Evolutionary conservation across 2,888 invertebrate genomes (phyloP).

Genomic region (Agrenia bidenticulata): DNA sequence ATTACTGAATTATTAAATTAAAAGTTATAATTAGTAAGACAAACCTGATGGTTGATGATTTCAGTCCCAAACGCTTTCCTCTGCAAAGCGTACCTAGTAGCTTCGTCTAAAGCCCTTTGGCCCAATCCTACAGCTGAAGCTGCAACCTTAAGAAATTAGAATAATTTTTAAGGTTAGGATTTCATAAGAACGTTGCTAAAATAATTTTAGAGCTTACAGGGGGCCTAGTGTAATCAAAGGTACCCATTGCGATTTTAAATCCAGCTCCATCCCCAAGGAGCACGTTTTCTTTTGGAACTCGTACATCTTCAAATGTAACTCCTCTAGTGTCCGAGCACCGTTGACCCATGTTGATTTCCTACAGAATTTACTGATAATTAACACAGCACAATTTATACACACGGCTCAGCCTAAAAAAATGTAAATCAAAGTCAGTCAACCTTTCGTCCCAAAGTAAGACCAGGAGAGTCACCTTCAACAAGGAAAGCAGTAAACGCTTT

Average conservation of each 20-base stretch:
- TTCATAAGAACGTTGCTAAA: too few species aligned
- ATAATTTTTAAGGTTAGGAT: too few species aligned
- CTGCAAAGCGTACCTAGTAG: conserved; percentile 85
- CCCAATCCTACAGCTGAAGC: conserved; percentile 88
- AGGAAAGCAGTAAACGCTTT: conserved; percentile 97
- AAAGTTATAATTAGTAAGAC: too few species aligned
- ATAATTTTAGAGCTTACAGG: conserved; percentile 31
- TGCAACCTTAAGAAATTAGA: conserved; percentile 61
- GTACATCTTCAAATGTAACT: conserved; percentile 95
- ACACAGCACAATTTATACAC: too few species aligned
- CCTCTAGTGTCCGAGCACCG: conserved; percentile 92
- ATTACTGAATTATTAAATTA: too few species aligned
- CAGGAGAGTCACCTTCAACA: conserved; percentile 85
- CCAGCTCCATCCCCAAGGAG: conserved; percentile 82
- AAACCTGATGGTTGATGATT: conserved; percentile 69
- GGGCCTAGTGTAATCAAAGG: conserved; percentile 46
- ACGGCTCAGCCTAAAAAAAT: too few species aligned
- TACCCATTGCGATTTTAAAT: conserved; percentile 93
- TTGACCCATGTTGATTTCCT: conserved; percentile 95
- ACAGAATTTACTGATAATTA: too few species aligned
- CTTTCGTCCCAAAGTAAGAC: conserved; percentile 85
- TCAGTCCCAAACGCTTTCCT: conserved; percentile 89
- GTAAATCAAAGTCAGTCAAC: too few species aligned
- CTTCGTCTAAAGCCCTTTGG: conserved; percentile 87
- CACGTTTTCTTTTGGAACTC: conserved; percentile 91